Conservation (phyloP, 2,888 invertebrate genomes). For the Nymphalis polychloros region DNA sequence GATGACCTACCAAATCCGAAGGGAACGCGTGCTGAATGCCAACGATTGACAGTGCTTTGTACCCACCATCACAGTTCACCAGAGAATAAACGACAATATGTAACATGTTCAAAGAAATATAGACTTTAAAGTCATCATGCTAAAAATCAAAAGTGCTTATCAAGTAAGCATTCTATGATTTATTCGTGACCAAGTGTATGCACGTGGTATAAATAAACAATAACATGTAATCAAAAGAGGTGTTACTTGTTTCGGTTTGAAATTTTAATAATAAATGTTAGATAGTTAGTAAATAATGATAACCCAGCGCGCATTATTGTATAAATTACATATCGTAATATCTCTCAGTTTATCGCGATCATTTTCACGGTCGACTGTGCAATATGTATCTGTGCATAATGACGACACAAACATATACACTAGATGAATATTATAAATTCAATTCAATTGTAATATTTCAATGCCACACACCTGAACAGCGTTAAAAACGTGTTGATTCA, state of each 20-base stretch:
- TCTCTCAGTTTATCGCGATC: too few relatives aligned
- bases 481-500: constrained; percentile 33
- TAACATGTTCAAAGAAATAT: background rate
- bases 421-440: background rate
- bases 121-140: background rate
- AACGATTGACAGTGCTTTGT: constrained; percentile 42
- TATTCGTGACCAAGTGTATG: constrained; percentile 10
- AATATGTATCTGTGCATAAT: background rate
- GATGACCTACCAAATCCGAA: constrained; percentile 49
- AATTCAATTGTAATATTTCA: constrained; percentile 16
- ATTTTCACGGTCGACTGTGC: too few relatives aligned
- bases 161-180: background rate
- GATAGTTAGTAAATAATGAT: too few relatives aligned
- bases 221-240: constrained; percentile 1
- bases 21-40: constrained; percentile 44
- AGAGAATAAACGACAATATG: constrained; percentile 4
- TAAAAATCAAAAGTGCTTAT: background rate
- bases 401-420: background rate
- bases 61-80: constrained; percentile 11
- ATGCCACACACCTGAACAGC: constrained; percentile 22
- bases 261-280: background rate
- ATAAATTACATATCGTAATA: too few relatives aligned
- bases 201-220: constrained; percentile 12
- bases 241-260: background rate
- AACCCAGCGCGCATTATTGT: too few relatives aligned